Evolutionary conservation across 2,797 vertebrate species (phyloP).

Genomic region (Hoplostethus atlanticus): DNA sequence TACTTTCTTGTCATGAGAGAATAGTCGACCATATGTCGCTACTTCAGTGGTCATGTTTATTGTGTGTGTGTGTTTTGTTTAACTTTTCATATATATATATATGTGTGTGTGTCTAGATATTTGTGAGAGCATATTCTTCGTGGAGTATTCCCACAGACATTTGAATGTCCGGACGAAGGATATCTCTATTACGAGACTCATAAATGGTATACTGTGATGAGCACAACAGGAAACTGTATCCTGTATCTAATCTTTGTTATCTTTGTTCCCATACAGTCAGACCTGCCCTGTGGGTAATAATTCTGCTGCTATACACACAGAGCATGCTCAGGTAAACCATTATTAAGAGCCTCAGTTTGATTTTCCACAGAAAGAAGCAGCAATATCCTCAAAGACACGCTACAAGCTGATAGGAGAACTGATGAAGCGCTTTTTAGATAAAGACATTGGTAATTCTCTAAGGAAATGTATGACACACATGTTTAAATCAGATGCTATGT

Average conservation of each 20-base stretch:
- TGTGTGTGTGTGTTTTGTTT: not conserved
- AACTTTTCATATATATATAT: not conserved
- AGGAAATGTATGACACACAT: not conserved
- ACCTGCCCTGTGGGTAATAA: conserved; percentile 35
- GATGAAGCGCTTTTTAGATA: conserved; percentile 10
- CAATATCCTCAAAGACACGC: conserved; percentile 30
- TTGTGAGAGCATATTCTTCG: too few relatives aligned
- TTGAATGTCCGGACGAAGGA: too few relatives aligned
- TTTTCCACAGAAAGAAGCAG: conserved; percentile 29
- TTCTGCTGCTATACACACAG: conserved; percentile 18
- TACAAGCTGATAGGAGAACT: conserved; percentile 22
- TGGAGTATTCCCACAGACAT: too few relatives aligned
- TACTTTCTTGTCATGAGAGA: not conserved
- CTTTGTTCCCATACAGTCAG: conserved; percentile 64
- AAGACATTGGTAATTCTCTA: not conserved
- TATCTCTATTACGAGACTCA: too few relatives aligned
- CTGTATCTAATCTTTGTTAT: conserved; percentile 44
- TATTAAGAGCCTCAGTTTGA: conserved; percentile 11
- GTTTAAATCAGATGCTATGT: not conserved
- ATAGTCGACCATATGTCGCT: not conserved
- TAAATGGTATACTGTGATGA: not conserved
- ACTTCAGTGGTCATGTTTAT: not conserved
- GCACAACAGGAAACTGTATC: not conserved
- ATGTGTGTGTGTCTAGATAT: not conserved
- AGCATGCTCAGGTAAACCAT: conserved; percentile 66